Evolutionary conservation across 2,888 invertebrate species (phyloP), one percentile per base, ranked within the genome.

Genomic region (Ectemnius continuus): DNA sequence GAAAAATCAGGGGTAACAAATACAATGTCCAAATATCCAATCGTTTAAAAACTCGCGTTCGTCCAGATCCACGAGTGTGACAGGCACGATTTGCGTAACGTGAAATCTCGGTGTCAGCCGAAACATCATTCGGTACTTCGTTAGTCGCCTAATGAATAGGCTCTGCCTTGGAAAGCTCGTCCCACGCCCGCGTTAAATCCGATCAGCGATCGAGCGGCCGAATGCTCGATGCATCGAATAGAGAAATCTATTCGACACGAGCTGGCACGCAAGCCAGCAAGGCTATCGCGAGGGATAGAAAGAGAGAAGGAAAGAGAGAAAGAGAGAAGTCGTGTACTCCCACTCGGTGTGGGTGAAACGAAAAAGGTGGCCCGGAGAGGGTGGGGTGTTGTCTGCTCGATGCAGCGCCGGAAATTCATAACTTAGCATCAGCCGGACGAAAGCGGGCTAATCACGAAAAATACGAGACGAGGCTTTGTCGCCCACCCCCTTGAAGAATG

Each of bases 381-480:
- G 23, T 23, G 23, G 23, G 23, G 23, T 23, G 23, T 23, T 13
- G 59, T 63, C 70, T 68, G 52, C 57, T 52, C 67, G 71, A 65
- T 69, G 75, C 63, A 52, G 68, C 70, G 79, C 84, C 84, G 84
- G 87, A 88, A 88, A 88, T 87, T 84, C 88, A 88, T 88, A 88
- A 88, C 86, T 88, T 88, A 86, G 88, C 85, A 88, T 88, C 86
- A 88, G 78, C 73, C 65, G 79, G 70, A 80, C 85, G 82, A 84
- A 84, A 85, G 84, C 83, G 87, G 85, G 81, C 85, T 88, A 88
- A 88, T 87, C 88, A 87, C 79, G 66, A 85, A 88, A 88, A 87
- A 88, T 88, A 88, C 85, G 87, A 83, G 81, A 85, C 83, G 76
- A 81, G 52, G 78, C 76, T 85, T 81, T 79, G 75, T 75, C 71